A percentile compares a stretch with the other conserved stretches of the same genome.
phyloP scores from a whole-genome alignment of 2,888 invertebrate genomes.

The Ceriagrion tenellum region DNA sequence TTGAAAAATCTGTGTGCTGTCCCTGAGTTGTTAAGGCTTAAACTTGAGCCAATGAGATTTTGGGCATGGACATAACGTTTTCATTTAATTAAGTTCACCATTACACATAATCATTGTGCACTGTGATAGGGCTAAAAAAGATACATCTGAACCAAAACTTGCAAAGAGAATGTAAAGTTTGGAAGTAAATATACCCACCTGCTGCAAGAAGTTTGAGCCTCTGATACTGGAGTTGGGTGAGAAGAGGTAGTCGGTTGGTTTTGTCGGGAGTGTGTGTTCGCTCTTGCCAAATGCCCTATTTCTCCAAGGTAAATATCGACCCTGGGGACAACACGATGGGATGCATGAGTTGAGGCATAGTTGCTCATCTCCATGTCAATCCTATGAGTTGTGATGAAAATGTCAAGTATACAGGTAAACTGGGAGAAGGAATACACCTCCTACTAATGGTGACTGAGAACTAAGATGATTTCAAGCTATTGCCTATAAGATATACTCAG shows the following conservation, averaged over 20 bases:
- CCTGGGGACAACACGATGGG: background rate
- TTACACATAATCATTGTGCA: no score
- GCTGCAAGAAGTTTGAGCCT: background rate
- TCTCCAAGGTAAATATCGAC: constrained; percentile 24
- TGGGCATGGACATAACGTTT: no score
- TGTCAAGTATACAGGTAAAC: no score
- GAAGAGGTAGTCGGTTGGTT: constrained; percentile 33
- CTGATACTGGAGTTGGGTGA: background rate
- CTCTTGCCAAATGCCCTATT: background rate
- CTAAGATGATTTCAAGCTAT: no score
- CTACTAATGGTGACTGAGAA: no score
- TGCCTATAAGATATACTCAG: no score
- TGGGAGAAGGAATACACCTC: no score
- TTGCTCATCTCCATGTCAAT: background rate
- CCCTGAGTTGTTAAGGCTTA: no score
- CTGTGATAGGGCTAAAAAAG: background rate
- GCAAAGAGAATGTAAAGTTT: no score
- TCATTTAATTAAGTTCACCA: no score
- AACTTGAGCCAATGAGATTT: no score
- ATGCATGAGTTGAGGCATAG: background rate
- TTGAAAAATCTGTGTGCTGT: no score
- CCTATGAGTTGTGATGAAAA: background rate
- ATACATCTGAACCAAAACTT: background rate
- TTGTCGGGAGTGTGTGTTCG: background rate
- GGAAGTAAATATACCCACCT: background rate